A percentile compares a stretch with the other conserved stretches of the same genome.
phyloP scores from a whole-genome alignment of 2,888 invertebrate species.

The Aleiodes leptofemur region DNA sequence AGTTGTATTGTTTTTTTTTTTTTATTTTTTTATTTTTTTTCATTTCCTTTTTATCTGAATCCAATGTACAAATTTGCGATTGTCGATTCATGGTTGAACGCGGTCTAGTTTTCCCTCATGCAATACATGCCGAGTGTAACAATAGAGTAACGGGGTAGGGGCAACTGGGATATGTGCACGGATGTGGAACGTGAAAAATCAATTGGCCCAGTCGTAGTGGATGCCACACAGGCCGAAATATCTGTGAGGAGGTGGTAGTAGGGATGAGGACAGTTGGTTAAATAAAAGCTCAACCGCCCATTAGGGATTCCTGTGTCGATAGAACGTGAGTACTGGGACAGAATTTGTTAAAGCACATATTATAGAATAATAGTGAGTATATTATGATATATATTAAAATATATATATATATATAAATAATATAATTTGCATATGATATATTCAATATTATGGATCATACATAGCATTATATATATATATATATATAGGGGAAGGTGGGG shows the following conservation, averaged over 20 bases:
- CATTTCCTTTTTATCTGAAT: slow-evolving; percentile 32
- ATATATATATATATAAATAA: no score
- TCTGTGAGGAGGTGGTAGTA: not conserved
- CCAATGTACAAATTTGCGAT: slow-evolving; percentile 37
- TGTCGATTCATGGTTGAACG: slow-evolving; percentile 38
- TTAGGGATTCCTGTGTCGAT: slow-evolving; percentile 49
- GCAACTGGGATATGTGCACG: slow-evolving; percentile 18
- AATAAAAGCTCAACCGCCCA: slow-evolving; percentile 54
- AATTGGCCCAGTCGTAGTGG: slow-evolving; percentile 41
- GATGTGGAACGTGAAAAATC: slow-evolving; percentile 50
- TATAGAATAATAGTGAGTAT: no score
- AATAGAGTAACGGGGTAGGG: slow-evolving; percentile 16
- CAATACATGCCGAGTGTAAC: slow-evolving; percentile 3
- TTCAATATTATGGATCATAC: no score
- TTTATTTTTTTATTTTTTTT: slow-evolving; percentile 20
- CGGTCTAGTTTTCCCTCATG: slow-evolving; percentile 1
- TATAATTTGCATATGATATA: no score
- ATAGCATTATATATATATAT: no score
- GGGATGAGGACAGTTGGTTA: slow-evolving; percentile 28
- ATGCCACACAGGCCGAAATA: slow-evolving; percentile 17
- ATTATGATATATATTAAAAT: no score
- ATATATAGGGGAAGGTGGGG: no score
- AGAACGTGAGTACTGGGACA: slow-evolving; percentile 44
- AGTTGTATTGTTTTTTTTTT: not conserved
- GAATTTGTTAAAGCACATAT: slow-evolving; percentile 4